These are phyloP conservation scores for Cichlasoma orientale DNA, from an alignment of 2,797 vertebrate species.

Conservation along the genomic window DNA sequence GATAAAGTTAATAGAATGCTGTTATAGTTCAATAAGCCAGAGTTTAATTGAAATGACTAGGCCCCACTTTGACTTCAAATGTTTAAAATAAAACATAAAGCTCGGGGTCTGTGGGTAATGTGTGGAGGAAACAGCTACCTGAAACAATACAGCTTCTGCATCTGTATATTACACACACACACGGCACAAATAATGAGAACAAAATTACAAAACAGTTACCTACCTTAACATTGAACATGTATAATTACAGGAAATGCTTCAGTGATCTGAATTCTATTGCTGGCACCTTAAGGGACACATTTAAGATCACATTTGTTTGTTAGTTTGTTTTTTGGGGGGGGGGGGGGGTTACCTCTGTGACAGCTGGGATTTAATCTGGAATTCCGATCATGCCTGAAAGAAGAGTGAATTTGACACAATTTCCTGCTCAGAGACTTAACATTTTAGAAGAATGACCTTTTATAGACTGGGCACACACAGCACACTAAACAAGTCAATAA, in stretches of 20 bases:
- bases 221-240: neutral
- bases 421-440: conserved; percentile 9
- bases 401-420: conserved; percentile 5
- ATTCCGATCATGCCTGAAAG: conserved; percentile 5
- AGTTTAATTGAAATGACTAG: conserved; percentile 73
- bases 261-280: neutral
- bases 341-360: neutral
- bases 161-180: neutral
- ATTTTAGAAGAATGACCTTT: conserved; percentile 29
- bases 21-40: conserved; percentile 73
- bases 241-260: neutral
- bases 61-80: conserved; percentile 50
- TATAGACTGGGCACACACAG: neutral
- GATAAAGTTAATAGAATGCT: conserved; percentile 76
- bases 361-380: conserved; percentile 6
- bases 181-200: neutral
- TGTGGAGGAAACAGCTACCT: conserved; percentile 20
- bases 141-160: neutral
- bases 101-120: conserved; percentile 15
- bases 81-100: conserved; percentile 59
- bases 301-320: neutral
- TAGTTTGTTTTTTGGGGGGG: neutral
- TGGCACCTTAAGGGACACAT: neutral
- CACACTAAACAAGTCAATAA: conserved; percentile 49
- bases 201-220: neutral